phyloP scores from a whole-genome alignment of 2,113 vertebrate genomes.

The Loxodonta africana region DNA sequence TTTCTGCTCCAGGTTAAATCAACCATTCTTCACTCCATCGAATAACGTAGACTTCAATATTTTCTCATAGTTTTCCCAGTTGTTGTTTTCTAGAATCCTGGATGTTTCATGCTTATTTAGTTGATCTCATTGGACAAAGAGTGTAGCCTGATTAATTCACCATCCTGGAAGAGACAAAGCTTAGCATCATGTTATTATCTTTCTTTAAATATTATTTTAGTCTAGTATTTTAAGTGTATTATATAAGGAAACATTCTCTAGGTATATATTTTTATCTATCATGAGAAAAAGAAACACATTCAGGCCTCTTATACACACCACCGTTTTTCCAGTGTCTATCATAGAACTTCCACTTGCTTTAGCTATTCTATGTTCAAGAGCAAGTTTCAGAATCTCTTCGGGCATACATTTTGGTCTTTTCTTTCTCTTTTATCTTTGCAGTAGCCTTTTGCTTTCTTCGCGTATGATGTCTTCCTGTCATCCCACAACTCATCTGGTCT shows the following conservation, averaged over 20 bases:
- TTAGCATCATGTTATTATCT: background rate
- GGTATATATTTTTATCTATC: background rate
- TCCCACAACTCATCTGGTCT: too few species aligned
- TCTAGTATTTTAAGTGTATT: background rate
- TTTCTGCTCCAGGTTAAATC: background rate
- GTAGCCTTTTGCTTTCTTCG: too few species aligned
- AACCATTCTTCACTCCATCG: background rate
- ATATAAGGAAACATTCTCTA: background rate
- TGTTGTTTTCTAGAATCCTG: background rate
- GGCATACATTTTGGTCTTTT: too few species aligned
- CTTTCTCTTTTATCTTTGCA: too few species aligned
- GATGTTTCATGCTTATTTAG: background rate
- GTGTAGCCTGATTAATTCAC: background rate
- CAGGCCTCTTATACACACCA: background rate
- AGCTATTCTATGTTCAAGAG: too few species aligned
- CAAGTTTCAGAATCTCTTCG: too few species aligned
- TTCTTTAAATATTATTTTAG: background rate
- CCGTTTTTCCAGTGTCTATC: background rate
- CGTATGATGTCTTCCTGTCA: too few species aligned
- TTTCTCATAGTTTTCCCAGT: background rate
- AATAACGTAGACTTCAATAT: background rate
- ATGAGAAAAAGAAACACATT: background rate
- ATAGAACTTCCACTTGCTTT: too few species aligned
- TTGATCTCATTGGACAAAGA: background rate
- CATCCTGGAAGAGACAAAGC: background rate